A percentile compares a stretch with the other conserved stretches of the same genome.
These are phyloP conservation scores for Phenganax marumi DNA, from an alignment of 92 coral and sea anemone genomes.

Conservation along the genomic window DNA sequence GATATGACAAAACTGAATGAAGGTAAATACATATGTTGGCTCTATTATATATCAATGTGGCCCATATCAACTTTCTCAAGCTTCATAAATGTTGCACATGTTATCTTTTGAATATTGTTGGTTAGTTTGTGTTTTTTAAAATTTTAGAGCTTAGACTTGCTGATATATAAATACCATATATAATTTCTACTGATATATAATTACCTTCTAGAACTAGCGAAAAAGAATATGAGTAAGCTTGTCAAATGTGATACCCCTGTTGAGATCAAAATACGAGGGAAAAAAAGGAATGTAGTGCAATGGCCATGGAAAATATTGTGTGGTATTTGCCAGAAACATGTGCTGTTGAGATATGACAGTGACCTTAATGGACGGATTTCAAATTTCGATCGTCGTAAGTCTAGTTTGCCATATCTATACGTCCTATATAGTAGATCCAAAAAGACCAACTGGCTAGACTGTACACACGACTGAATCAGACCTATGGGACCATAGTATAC, in stretches of 20 bases:
- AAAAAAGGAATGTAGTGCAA: constrained; percentile 19
- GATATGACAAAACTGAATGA: no score
- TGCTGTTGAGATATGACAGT: constrained; percentile 51
- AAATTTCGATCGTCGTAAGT: constrained; percentile 50
- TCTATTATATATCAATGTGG: no score
- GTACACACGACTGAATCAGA: not conserved
- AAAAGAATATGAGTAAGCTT: not conserved
- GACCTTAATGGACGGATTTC: constrained; percentile 56
- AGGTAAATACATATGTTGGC: no score
- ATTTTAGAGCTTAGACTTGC: no score
- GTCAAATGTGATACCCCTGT: constrained; percentile 24
- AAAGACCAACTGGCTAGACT: not conserved
- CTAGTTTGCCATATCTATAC: not conserved
- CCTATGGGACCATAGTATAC: not conserved
- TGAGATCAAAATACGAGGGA: constrained; percentile 36
- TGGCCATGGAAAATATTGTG: constrained; percentile 60
- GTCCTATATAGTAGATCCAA: not conserved
- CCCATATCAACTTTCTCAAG: no score
- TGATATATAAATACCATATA: no score
- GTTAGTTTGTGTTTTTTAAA: no score
- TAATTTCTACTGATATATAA: no score
- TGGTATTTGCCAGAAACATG: constrained; percentile 47
- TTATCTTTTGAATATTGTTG: no score
- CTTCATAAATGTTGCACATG: no score
- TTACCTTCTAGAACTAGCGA: not conserved